Evolutionary conservation across 2,888 invertebrate genomes (phyloP), one percentile per base, ranked within the genome.

Genomic region (Phrixothrix hirtus): DNA sequence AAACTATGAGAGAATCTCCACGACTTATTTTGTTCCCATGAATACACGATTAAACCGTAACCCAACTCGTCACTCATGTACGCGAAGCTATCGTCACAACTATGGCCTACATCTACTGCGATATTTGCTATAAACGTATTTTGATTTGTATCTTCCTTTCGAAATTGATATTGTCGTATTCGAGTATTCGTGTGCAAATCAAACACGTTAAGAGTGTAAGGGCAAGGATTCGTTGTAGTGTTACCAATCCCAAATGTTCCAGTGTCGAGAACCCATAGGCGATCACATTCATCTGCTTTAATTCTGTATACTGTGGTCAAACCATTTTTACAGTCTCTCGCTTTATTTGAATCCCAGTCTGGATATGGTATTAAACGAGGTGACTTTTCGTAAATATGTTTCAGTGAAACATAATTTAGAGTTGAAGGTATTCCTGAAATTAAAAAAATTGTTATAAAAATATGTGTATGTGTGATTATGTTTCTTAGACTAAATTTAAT

Each of bases 51-150:
- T 13, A 92, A 77, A 1, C 91, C 91, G 64, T 90, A 91, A 1
- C 90, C 90, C 13, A 91, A 77, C 69, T 91, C 91, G 69, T 92
- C 91, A 0, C 89, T 86, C 75, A 89, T 83, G 71, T 91, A 91
- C 0, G 89, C 89, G 67, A 80, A 88, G 0, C 87, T 83, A 67
- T 90, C 89, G 1, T 89, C 86, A 67, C 90, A 91, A 31, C 78
- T 81, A 62, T 80, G 79, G 17, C 89, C 88, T 58, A 88, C 79
- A 66, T 92, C 92, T 1, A 91, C 82, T n/a, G 86, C 89, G 48
- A 89, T 88, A 67, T 89, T 92, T n/a, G 91, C 91, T 55, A 92
- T 89, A 72, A 91, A 91, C 0, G 90, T 90, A 30, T 87, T 82
- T 42, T 83, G 75, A 57, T 89, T 87, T 12, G 86, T 88, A 64